Conservation (phyloP, 1,140 invertebrate genomes). For the Riptortus pedestris region DNA sequence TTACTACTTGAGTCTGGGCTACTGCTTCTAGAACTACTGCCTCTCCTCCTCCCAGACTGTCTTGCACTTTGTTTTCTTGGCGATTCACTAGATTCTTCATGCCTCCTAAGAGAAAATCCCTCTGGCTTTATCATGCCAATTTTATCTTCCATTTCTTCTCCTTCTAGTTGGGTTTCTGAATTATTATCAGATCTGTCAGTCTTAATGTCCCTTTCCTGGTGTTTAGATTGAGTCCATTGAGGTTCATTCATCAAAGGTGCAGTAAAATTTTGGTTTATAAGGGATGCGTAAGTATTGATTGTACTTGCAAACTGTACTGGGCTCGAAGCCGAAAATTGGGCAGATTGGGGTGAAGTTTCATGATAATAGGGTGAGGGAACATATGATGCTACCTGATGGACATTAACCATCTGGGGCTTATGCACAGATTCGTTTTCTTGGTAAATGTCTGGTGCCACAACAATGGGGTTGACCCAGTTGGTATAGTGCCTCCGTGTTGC, state of each 20-base stretch:
- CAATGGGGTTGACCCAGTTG: background rate
- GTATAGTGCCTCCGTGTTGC: background rate
- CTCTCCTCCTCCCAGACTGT: background rate
- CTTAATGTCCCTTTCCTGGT: background rate
- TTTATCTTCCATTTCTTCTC: background rate
- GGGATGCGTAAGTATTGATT: background rate
- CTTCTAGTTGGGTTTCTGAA: background rate
- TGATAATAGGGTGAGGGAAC: conserved; percentile 3
- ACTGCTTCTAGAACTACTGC: background rate
- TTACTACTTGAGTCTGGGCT: background rate
- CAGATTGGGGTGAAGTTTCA: background rate
- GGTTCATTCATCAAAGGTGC: background rate
- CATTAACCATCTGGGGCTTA: background rate
- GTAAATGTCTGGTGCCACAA: background rate
- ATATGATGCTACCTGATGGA: conserved; percentile 9
- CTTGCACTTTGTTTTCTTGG: background rate
- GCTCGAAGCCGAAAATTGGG: background rate
- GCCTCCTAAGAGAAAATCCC: too few relatives aligned
- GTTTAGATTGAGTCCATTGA: background rate
- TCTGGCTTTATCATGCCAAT: too few relatives aligned
- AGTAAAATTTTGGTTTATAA: conserved; percentile 1
- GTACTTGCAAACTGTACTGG: background rate
- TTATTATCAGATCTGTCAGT: background rate
- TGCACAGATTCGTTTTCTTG: background rate
- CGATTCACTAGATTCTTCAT: too few relatives aligned